Percentiles rank a stretch among this genome's conserved stretches.
Evolutionary conservation across 2,113 vertebrate genomes (phyloP).

Genomic region (Melanostigma gelatinosum): DNA sequence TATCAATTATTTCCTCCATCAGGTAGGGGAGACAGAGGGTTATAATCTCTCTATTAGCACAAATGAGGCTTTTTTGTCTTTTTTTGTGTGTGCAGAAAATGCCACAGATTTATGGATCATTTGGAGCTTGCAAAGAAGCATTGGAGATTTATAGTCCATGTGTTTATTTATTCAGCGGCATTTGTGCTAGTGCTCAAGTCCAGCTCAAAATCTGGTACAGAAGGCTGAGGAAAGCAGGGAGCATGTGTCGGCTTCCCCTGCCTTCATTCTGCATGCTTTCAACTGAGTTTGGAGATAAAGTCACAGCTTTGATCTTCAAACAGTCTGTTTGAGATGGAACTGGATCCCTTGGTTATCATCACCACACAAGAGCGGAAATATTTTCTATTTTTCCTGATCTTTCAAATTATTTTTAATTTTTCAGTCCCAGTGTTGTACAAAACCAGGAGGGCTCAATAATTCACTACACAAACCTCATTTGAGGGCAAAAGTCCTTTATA

Average conservation of each 20-base stretch:
- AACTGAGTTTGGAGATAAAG: constrained; percentile 58
- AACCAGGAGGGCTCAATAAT: constrained; percentile 61
- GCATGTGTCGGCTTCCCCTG: background rate
- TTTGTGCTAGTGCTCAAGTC: background rate
- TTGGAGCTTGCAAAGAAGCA: background rate
- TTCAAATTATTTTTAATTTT: constrained; percentile 66
- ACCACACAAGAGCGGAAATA: constrained; percentile 48
- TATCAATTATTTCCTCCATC: too few species aligned
- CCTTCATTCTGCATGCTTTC: constrained; percentile 54
- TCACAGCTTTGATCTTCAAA: constrained; percentile 71
- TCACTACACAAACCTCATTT: constrained; percentile 38
- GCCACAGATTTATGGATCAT: background rate
- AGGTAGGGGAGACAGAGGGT: too few species aligned
- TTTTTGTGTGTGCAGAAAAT: background rate
- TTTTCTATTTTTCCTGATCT: constrained; percentile 64
- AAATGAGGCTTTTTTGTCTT: background rate
- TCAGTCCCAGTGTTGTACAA: constrained; percentile 36
- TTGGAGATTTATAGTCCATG: background rate
- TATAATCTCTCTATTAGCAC: background rate
- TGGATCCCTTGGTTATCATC: constrained; percentile 60
- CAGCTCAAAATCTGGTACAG: background rate
- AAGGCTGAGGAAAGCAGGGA: background rate
- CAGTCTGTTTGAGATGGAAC: constrained; percentile 63
- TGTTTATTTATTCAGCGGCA: constrained; percentile 6
- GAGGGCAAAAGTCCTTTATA: constrained; percentile 25